These are phyloP conservation scores for Rhabdomys dilectus DNA, from an alignment of 2,113 vertebrate species.

Conservation along the genomic window DNA sequence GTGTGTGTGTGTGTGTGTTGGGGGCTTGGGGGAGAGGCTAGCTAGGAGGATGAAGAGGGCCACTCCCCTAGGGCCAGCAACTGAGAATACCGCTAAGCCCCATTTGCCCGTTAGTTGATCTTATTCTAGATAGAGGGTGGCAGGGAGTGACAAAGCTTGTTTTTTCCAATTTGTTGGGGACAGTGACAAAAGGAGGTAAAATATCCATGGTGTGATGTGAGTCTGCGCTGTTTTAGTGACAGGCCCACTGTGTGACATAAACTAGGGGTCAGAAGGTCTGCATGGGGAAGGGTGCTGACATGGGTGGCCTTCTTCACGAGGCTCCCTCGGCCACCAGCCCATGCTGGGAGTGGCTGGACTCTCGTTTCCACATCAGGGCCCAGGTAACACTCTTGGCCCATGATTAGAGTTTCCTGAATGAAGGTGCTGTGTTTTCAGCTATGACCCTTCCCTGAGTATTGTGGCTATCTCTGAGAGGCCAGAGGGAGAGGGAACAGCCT, in stretches of 20 bases:
- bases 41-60: not conserved
- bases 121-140: not conserved
- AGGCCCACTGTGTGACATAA: not conserved
- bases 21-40: not conserved
- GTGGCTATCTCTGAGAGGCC: not conserved
- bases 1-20: no score
- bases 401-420: not conserved
- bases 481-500: not conserved
- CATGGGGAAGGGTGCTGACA: not conserved
- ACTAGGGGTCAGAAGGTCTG: not conserved
- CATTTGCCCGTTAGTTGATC: no score
- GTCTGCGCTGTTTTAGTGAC: not conserved
- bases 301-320: not conserved
- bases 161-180: not conserved
- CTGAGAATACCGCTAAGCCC: not conserved
- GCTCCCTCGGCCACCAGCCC: fast-evolving
- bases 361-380: fast-evolving
- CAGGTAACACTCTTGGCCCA: not conserved
- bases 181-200: not conserved
- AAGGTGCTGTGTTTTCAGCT: not conserved
- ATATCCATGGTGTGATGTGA: not conserved
- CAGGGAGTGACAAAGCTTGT: fast-evolving
- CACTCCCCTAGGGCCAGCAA: not conserved
- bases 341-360: not conserved
- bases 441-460: not conserved